Evolutionary conservation across 1,140 invertebrate genomes (phyloP).

Genomic region (Stegodyphus mimosarum): DNA sequence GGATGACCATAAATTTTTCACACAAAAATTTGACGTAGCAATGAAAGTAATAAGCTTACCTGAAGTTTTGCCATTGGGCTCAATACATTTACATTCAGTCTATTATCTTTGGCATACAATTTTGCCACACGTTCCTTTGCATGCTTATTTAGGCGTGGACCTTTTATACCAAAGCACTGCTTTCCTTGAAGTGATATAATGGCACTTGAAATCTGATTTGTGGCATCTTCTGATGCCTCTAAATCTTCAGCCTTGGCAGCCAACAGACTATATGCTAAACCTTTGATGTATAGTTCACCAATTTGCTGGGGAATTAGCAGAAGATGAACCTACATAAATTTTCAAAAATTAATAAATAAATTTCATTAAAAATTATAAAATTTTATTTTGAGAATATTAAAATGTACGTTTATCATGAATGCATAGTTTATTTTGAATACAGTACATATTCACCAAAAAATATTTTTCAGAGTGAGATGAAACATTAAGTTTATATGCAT

Average conservation of each 20-base stretch:
- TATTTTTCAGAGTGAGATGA: not conserved
- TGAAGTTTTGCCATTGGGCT: slow-evolving; percentile 69
- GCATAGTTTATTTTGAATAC: too few relatives aligned
- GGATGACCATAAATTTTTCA: too few relatives aligned
- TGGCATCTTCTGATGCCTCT: not conserved
- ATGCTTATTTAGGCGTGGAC: slow-evolving; percentile 68
- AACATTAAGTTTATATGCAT: not conserved
- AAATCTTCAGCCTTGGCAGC: slow-evolving; percentile 27
- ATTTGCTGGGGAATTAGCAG: slow-evolving; percentile 66
- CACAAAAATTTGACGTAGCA: too few relatives aligned
- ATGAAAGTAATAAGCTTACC: slow-evolving; percentile 62
- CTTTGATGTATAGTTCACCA: slow-evolving; percentile 67
- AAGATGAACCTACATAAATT: slow-evolving; percentile 64
- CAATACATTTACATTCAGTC: slow-evolving; percentile 69
- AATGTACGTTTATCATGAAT: not conserved
- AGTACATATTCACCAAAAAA: too few relatives aligned
- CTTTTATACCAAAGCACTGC: slow-evolving; percentile 69
- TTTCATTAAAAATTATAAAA: not conserved
- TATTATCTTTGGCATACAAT: slow-evolving; percentile 69
- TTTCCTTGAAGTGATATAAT: slow-evolving; percentile 67
- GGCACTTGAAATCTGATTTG: slow-evolving; percentile 55
- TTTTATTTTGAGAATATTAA: not conserved
- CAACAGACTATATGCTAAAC: slow-evolving; percentile 67
- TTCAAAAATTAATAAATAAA: not conserved
- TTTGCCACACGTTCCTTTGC: slow-evolving; percentile 68